A percentile compares a stretch with the other conserved stretches of the same genome.
Conservation (phyloP, 2,888 invertebrate species). For the Nebria salina region DNA sequence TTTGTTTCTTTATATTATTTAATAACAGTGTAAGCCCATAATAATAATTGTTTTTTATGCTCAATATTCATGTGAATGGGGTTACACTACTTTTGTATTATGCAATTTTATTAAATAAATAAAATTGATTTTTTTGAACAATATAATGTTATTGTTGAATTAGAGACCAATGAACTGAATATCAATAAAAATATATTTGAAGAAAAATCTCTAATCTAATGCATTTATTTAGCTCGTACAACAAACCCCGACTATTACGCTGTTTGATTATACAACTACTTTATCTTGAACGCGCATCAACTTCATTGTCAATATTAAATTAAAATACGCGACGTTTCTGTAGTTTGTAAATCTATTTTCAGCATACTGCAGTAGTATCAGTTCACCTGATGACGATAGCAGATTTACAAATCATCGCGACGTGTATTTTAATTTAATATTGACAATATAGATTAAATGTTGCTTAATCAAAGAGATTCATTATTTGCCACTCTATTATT, state of each 20-base stretch:
- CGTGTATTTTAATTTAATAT: too few species aligned
- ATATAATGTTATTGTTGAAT: background rate
- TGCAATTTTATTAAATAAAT: constrained; percentile 1
- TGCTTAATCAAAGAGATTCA: too few species aligned
- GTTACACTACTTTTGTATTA: background rate
- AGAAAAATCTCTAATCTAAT: background rate
- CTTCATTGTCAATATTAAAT: too few species aligned
- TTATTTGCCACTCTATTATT: too few species aligned
- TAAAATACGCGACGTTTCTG: too few species aligned
- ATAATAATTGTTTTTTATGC: background rate
- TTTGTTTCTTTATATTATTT: background rate
- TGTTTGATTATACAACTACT: too few species aligned
- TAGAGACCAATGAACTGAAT: background rate
- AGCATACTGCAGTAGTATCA: too few species aligned
- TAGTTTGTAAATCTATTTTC: too few species aligned
- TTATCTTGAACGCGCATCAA: too few species aligned
- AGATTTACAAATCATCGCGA: too few species aligned
- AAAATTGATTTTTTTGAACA: background rate
- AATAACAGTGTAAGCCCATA: background rate
- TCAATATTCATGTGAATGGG: background rate
- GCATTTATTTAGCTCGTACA: background rate
- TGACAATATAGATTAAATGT: too few species aligned
- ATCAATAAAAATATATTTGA: background rate
- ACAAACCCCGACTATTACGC: background rate
- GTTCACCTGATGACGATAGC: too few species aligned